Evolutionary conservation across 2,888 invertebrate species (phyloP).

Genomic region (Microdon myrmicae): DNA sequence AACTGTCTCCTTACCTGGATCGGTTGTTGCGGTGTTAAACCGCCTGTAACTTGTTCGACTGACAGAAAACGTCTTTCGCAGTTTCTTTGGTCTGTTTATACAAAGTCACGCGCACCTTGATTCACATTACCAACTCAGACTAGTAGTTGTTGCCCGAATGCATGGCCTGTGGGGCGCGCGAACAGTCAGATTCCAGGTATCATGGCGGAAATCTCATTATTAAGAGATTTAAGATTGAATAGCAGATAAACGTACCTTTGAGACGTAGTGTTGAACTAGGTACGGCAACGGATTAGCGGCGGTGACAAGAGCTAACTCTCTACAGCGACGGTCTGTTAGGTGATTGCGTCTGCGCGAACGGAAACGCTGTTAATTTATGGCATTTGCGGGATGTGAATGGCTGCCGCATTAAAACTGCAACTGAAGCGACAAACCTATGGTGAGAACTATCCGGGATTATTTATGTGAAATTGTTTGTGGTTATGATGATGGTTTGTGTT

Average conservation of each 20-base stretch:
- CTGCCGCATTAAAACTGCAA: constrained; percentile 4
- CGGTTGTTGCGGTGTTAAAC: constrained; percentile 18
- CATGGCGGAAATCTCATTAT: constrained; percentile 36
- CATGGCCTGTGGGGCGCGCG: constrained; percentile 17
- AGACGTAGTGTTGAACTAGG: constrained; percentile 34
- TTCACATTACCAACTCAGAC: constrained; percentile 17
- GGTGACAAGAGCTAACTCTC: constrained; percentile 8
- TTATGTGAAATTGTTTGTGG: constrained; percentile 32
- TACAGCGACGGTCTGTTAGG: constrained; percentile 15
- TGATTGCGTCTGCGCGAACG: constrained; percentile 41
- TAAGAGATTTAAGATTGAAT: constrained; percentile 47
- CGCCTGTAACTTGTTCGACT: constrained; percentile 34
- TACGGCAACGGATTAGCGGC: constrained; percentile 18
- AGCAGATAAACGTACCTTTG: constrained; percentile 35
- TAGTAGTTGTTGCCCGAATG: constrained; percentile 28
- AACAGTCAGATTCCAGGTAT: constrained; percentile 21
- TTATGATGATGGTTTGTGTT: constrained; percentile 26
- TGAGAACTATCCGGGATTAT: constrained; percentile 38
- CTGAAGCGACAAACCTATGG: constrained; percentile 11
- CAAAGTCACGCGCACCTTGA: constrained; percentile 30
- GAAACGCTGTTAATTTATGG: constrained; percentile 44
- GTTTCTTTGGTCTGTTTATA: constrained; percentile 21
- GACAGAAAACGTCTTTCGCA: constrained; percentile 21
- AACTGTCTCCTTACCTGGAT: constrained; percentile 21
- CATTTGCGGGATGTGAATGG: constrained; percentile 35